phyloP scores from a whole-genome alignment of 2,113 vertebrate species.

The Puma concolor region DNA sequence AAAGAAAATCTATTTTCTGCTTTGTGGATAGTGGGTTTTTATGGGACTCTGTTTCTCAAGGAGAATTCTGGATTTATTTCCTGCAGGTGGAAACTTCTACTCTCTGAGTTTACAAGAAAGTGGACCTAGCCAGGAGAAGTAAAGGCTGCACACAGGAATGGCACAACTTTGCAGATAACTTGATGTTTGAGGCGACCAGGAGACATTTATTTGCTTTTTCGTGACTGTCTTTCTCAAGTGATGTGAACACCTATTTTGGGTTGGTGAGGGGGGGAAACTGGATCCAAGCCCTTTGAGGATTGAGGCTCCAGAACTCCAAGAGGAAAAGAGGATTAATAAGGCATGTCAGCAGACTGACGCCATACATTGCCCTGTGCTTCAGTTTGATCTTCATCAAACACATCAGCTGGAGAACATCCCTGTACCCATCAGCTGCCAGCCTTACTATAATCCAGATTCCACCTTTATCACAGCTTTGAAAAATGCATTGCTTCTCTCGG shows the following conservation, averaged over 20 bases:
- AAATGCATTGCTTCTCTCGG: neutral
- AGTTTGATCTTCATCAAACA: neutral
- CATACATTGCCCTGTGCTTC: neutral
- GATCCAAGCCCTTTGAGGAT: neutral
- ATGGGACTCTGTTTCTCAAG: conserved; percentile 15
- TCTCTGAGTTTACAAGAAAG: conserved; percentile 30
- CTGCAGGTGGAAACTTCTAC: conserved; percentile 23
- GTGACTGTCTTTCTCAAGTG: neutral
- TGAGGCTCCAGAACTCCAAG: neutral
- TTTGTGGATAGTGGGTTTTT: conserved; percentile 50
- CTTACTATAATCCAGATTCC: neutral
- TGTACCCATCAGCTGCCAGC: neutral
- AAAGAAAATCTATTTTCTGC: conserved; percentile 67
- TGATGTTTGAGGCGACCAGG: neutral
- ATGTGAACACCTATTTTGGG: neutral
- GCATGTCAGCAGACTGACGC: neutral
- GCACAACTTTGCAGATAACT: neutral
- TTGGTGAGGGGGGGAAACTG: neutral
- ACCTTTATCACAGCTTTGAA: neutral
- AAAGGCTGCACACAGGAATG: neutral
- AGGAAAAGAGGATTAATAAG: neutral
- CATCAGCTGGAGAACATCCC: neutral
- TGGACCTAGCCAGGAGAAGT: neutral
- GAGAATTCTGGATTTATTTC: conserved; percentile 39
- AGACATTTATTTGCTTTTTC: neutral